Evolutionary conservation across 2,888 invertebrate genomes (phyloP), one percentile per base, ranked within the genome.

Genomic region (Onchidella celtica): DNA sequence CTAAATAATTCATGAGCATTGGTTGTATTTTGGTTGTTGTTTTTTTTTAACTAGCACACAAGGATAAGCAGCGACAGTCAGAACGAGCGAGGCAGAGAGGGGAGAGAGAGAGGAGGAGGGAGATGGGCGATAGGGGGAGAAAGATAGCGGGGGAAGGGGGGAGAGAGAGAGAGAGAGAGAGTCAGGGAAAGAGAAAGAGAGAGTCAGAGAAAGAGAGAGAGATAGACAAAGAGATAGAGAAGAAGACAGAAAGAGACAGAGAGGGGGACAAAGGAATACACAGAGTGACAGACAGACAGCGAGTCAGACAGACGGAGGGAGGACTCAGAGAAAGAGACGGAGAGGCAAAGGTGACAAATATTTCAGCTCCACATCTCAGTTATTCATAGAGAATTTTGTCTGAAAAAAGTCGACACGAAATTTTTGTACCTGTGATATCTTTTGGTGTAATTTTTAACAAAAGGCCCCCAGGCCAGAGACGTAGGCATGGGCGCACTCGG

Each of bases 171-270:
- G 72, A 72, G 63, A 63, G 63, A 63, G 63, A 63, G 17, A 17
- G 47, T n/a, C n/a, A n/a, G n/a, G n/a, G n/a, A n/a, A 17, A 47
- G 47, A 47, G 47, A 47, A 17, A 17, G 17, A 47, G 47, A 47
- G 47, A 47, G 17, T 11, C 17, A 17, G 17, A 47, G 9, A 47
- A 17, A 47, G 47, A 47, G 47, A 47, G 47, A 47, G 40, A 75
- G 75, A 75, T 24, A 75, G 75, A 75, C n/a, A 75, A 63, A 59
- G 63, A 75, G 61, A 61, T 4, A 59, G 72, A 72, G n/a, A 47
- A 17, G 47, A 17, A 47, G 47, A 47, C 9, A 47, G 47, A 17
- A 47, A 47, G 47, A 47, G 47, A 47, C 6, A 47, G 6, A 17
- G 17, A 47, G 9, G 17, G 47, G 17, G 47, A 47, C 9, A 47